Base-by-base conservation (phyloP, 1,140 invertebrate genomes). In the Uloborus diversus region DNA sequence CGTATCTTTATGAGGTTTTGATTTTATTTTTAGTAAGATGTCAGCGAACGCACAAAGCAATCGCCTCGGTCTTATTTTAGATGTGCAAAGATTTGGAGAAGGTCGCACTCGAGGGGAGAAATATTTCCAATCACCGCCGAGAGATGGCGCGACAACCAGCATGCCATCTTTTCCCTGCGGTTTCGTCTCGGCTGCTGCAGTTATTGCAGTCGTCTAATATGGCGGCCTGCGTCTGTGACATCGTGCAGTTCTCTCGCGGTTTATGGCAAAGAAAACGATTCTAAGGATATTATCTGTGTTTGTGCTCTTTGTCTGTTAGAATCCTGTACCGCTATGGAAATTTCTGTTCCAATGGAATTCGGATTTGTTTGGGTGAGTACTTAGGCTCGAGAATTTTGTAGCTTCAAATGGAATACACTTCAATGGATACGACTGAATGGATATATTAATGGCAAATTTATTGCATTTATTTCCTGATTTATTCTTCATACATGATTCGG, bases 191-290 rank as follows among this genome's bases (percentile, higher is more conserved):
- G 57, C 57, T 59, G 57, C 25, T 75, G 71, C 71, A 75, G 71
- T 64, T 75, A 75, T 75, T 75, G 71, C 71, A 75, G 71, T 75
- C 71, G 71, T 75, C 61, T 25, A 75, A 75, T 23, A 75, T 75
- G 71, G 71, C 71, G 71, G 71, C 42, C 28, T 75, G 71, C 71
- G 71, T 75, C 71, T 53, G 57, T 75, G 32, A 35, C 71, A 33
- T 51, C n/a, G 37, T 35, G 27, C 57, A 64, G 57, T 64, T 51
- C 59, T 75, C 71, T 64, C 71, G 23, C 37, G 13, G 25, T 64
- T 75, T 75, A 53, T 35, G 42, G 71, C 28, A 28, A 25, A 51
- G 53, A 53, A 51, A 75, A 51, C 37, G 37, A 37, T 42, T 59
- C 32, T 70, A 70, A 75, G 59, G 25, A 75, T 35, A 30, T 14